Evolutionary conservation across 2,888 invertebrate species (phyloP), one percentile per base, ranked within the genome.

Genomic region (Mimas tiliae): DNA sequence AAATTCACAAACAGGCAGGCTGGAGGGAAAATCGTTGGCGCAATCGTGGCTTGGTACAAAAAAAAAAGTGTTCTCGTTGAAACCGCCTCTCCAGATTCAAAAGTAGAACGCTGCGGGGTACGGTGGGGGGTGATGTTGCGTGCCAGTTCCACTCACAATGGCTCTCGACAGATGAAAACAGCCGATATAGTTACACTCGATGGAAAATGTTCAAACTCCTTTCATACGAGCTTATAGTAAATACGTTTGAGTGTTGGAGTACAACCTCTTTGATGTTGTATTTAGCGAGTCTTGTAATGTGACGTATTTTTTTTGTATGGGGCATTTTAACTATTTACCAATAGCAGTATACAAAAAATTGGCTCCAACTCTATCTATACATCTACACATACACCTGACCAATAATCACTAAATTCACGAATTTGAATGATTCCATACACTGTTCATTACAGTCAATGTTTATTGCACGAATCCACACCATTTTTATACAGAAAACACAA

Each of bases 91-190:
- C 67, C 72, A 78, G 74, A 79, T 79, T 79, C 74, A 77, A 83
- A 83, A 81, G 78, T 81, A 71, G 81, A 79, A 72, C 79, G 74
- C 68, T 68, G 67, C 55, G 71, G 69, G 68, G 19, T 42, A 38
- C 14, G 33, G 14, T 12, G 38, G 38, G 58, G 58, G 70, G 74
- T 71, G 71, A 69, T 76, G 82, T 80, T 80, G 78, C 78, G 79
- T 79, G 82, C 81, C 79, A 82, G 83, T 82, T 83, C 72, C 69
- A 71, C 72, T 71, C 74, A 82, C 80, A 82, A 83, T 78, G 69
- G 74, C 72, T 67, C 77, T 77, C 73, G 69, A 72, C 66, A 71
- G 71, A 73, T 76, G 76, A 74, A 77, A 71, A 76, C 70, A 74
- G 72, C 74, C 74, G 78, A 75, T 74, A 71, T 76, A 72, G 69